phyloP scores from a whole-genome alignment of 2,888 invertebrate genomes.

The Drosophila prostipennis region DNA sequence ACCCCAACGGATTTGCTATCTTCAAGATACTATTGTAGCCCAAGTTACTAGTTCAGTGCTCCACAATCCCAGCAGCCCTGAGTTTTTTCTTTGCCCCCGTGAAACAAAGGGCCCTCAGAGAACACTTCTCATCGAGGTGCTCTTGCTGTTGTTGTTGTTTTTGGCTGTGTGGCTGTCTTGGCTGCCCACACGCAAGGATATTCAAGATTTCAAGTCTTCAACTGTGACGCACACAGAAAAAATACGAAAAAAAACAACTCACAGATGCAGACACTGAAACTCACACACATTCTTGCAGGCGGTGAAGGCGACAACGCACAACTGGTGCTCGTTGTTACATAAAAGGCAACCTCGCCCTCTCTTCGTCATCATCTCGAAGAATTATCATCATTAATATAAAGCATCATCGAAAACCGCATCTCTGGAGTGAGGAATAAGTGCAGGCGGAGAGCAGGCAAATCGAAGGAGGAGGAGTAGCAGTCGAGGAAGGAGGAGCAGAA shows the following conservation, averaged over 20 bases:
- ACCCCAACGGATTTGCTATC: background rate
- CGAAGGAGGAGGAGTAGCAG: conserved; percentile 8
- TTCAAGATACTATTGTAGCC: background rate
- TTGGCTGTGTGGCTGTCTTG: background rate
- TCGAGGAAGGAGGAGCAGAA: conserved; percentile 14
- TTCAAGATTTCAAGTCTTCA: conserved; percentile 3
- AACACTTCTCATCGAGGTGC: background rate
- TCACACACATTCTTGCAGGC: conserved; percentile 62
- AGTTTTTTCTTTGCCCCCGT: background rate
- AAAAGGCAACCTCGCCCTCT: conserved; percentile 57
- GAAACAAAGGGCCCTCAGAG: conserved; percentile 1
- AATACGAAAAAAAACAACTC: background rate
- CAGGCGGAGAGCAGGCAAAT: conserved; percentile 1
- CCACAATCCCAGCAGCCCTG: background rate
- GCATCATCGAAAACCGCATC: conserved; percentile 9
- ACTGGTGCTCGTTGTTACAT: conserved; percentile 64
- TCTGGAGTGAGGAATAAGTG: background rate
- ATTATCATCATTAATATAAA: conserved; percentile 38
- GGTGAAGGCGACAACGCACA: conserved; percentile 71
- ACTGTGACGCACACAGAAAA: conserved; percentile 42
- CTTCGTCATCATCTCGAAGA: conserved; percentile 30
- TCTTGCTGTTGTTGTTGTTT: conserved; percentile 16
- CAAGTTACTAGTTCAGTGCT: background rate
- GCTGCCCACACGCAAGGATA: conserved; percentile 50
- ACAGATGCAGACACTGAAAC: conserved; percentile 10